These are phyloP conservation scores for Enteromius afrohamiltoni DNA, from an alignment of 2,797 vertebrate species.

Conservation along the genomic window DNA sequence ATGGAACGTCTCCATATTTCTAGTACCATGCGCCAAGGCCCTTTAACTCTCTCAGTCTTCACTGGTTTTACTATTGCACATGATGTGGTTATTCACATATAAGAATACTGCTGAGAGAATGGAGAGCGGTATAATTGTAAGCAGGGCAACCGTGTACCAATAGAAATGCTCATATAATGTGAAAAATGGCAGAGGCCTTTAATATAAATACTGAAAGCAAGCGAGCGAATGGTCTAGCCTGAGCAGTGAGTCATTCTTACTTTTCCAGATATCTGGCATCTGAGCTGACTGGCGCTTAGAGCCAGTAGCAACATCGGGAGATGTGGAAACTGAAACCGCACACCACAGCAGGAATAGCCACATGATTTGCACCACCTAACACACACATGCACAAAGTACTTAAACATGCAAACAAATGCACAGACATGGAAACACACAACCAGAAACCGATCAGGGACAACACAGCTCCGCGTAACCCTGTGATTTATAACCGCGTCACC, in stretches of 20 bases:
- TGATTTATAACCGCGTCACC: constrained; percentile 57
- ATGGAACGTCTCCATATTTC: constrained; percentile 49
- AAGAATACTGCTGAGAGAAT: constrained; percentile 44
- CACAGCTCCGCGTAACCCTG: constrained; percentile 65
- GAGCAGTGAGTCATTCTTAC: constrained; percentile 78
- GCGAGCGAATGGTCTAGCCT: constrained; percentile 71
- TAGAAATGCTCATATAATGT: constrained; percentile 63
- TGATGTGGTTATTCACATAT: constrained; percentile 33
- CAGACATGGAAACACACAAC: constrained; percentile 23
- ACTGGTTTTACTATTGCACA: constrained; percentile 36
- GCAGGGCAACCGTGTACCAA: constrained; percentile 51
- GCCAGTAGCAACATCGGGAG: constrained; percentile 80
- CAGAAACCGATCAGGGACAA: constrained; percentile 7
- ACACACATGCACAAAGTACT: constrained; percentile 45
- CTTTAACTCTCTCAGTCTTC: constrained; percentile 33
- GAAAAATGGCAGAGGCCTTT: constrained; percentile 61
- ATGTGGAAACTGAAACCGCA: constrained; percentile 82
- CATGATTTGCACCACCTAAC: constrained; percentile 68
- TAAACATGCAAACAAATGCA: constrained; percentile 29
- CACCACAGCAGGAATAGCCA: constrained; percentile 74
- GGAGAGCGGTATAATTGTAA: constrained; percentile 48
- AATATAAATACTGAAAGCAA: constrained; percentile 66
- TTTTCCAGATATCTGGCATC: constrained; percentile 84
- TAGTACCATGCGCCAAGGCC: constrained; percentile 14
- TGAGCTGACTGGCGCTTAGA: constrained; percentile 60